phyloP scores from a whole-genome alignment of 1,140 invertebrate species.

The Carposina sasakii region DNA sequence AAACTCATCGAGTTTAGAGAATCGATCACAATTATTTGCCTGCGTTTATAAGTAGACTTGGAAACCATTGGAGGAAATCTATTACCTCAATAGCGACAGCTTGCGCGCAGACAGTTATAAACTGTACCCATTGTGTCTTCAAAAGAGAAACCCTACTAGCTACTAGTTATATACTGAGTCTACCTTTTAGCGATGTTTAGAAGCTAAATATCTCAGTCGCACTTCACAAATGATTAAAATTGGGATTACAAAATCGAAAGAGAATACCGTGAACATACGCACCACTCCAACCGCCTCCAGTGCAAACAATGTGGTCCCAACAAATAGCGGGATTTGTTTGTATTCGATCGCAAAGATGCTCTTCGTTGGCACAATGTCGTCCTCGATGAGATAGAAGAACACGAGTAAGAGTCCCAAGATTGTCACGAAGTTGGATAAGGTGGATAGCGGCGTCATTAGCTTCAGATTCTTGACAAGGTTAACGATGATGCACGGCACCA shows the following conservation, averaged over 20 bases:
- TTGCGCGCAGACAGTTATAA: too few relatives aligned
- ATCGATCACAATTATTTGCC: neutral
- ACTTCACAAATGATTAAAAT: too few relatives aligned
- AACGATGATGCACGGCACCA: slow-evolving; percentile 80
- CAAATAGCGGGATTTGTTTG: slow-evolving; percentile 76
- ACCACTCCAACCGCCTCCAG: slow-evolving; percentile 88
- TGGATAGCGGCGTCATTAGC: slow-evolving; percentile 81
- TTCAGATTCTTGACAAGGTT: slow-evolving; percentile 84
- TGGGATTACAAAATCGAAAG: slow-evolving; percentile 6
- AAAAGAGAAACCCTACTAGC: too few relatives aligned
- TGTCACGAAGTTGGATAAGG: slow-evolving; percentile 80
- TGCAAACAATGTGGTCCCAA: slow-evolving; percentile 87
- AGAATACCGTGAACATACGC: slow-evolving; percentile 39
- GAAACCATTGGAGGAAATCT: too few relatives aligned
- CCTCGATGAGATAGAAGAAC: slow-evolving; percentile 78
- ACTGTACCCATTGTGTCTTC: too few relatives aligned
- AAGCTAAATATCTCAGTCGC: too few relatives aligned
- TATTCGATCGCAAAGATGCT: too few relatives aligned
- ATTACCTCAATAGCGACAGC: too few relatives aligned
- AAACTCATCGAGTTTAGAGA: neutral
- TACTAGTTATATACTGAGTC: too few relatives aligned
- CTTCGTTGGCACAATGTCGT: too few relatives aligned
- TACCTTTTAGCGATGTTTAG: too few relatives aligned
- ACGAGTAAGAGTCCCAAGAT: slow-evolving; percentile 79
- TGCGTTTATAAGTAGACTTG: neutral